phyloP scores from a whole-genome alignment of 53 echinoderm and acorn worm species.

The Henricia sp. region DNA sequence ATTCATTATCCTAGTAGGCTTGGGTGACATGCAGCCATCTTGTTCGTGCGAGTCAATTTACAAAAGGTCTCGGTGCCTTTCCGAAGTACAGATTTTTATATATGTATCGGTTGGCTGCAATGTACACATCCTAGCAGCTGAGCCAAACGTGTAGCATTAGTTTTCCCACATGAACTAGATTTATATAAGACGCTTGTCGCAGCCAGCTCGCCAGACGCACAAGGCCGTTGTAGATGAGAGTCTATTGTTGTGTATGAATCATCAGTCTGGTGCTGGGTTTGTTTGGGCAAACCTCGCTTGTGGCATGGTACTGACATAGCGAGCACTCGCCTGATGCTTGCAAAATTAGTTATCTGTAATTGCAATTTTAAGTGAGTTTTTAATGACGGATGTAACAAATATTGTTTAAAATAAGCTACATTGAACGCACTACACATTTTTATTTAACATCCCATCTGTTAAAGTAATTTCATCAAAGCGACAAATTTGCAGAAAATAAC shows the following conservation, averaged over 20 bases:
- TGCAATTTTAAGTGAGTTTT: too few species aligned
- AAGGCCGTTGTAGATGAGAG: conserved; percentile 13
- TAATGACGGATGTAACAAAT: too few species aligned
- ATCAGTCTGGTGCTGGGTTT: neutral
- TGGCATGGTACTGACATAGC: neutral
- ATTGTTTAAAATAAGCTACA: too few species aligned
- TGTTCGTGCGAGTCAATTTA: conserved; percentile 37
- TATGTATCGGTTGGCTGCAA: neutral
- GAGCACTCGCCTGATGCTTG: neutral
- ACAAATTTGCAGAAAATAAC: too few species aligned
- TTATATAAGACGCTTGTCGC: conserved; percentile 18
- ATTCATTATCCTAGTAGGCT: too few species aligned
- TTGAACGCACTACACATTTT: too few species aligned
- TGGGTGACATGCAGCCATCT: conserved; percentile 19
- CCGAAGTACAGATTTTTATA: neutral
- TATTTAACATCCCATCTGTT: too few species aligned
- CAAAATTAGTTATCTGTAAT: neutral
- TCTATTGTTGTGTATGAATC: conserved; percentile 50
- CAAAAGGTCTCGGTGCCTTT: conserved; percentile 19
- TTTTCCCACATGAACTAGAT: conserved; percentile 49
- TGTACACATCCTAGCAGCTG: neutral
- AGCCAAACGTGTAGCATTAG: conserved; percentile 28
- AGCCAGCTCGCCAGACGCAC: conserved; percentile 31
- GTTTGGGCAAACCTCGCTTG: conserved; percentile 42
- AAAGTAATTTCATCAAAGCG: too few species aligned